Evolutionary conservation across 2,797 vertebrate genomes (phyloP).

Genomic region (Enteromius thamalakanensis): DNA sequence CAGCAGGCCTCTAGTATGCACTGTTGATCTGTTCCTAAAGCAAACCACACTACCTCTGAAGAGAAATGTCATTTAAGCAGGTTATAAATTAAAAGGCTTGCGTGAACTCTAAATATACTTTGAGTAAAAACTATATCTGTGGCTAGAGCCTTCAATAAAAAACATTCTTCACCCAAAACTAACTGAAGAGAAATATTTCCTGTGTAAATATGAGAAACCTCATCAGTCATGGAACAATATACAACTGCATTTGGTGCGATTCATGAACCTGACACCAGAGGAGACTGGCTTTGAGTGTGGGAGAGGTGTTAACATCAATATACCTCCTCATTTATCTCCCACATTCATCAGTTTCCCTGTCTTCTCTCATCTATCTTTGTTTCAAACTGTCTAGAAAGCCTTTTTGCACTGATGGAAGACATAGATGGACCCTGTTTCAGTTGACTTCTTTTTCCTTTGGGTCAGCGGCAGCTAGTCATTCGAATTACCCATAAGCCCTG

Average conservation of each 20-base stretch:
- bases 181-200: background rate
- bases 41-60: constrained; percentile 4
- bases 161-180: background rate
- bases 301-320: constrained; percentile 41
- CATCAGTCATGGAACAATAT: constrained; percentile 4
- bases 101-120: background rate
- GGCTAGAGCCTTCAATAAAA: too few species aligned
- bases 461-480: constrained; percentile 54
- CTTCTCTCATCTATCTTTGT: constrained; percentile 36
- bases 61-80: constrained; percentile 8
- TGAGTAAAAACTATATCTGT: background rate
- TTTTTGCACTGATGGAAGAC: constrained; percentile 44
- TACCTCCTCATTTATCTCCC: constrained; percentile 29
- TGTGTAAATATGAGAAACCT: constrained; percentile 7
- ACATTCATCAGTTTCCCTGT: constrained; percentile 33
- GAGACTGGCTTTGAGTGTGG: background rate
- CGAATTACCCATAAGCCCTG: constrained; percentile 45
- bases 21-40: constrained; percentile 29
- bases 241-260: constrained; percentile 4
- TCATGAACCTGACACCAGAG: constrained; percentile 25
- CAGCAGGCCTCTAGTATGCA: constrained; percentile 37
- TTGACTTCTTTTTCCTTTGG: constrained; percentile 31
- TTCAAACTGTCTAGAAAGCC: constrained; percentile 51
- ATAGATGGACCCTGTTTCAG: constrained; percentile 29
- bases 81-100: constrained; percentile 7